A percentile compares a stretch with the other conserved stretches of the same genome.
phyloP scores from a whole-genome alignment of 2,113 vertebrate species.

The Colius striatus region DNA sequence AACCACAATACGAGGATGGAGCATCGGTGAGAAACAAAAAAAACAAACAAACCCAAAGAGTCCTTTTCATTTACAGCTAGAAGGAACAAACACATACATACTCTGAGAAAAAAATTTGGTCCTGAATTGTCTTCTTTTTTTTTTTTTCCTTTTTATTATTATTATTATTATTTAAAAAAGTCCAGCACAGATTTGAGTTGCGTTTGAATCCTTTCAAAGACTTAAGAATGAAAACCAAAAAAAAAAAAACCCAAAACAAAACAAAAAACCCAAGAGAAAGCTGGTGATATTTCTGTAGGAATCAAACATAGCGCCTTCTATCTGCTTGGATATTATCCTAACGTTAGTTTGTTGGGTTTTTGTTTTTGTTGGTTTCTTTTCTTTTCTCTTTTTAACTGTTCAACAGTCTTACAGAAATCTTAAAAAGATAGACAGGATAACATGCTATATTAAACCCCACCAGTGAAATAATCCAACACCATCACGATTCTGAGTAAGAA shows the following conservation, averaged over 20 bases:
- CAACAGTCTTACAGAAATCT: constrained; percentile 96
- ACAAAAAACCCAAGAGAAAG: constrained; percentile 74
- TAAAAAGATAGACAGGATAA: constrained; percentile 94
- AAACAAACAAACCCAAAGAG: too few species aligned
- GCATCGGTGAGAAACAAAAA: constrained; percentile 85
- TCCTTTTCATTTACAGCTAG: constrained; percentile 87
- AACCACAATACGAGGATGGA: constrained; percentile 83
- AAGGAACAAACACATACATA: constrained; percentile 86
- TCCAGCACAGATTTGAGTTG: constrained; percentile 99
- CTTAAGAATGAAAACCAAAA: constrained; percentile 95
- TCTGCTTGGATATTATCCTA: constrained; percentile 93
- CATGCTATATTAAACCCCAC: constrained; percentile 95
- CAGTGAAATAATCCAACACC: constrained; percentile 89
- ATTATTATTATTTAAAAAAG: too few species aligned
- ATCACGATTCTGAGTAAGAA: constrained; percentile 91
- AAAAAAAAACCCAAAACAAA: too few species aligned
- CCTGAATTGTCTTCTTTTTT: constrained; percentile 85
- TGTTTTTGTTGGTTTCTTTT: too few species aligned
- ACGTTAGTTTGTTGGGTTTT: constrained; percentile 77
- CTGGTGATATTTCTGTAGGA: constrained; percentile 96
- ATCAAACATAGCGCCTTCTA: constrained; percentile 98
- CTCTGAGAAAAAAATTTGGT: constrained; percentile 95
- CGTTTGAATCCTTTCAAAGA: constrained; percentile 97
- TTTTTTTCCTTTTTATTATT: constrained; percentile 70
- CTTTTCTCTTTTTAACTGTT: constrained; percentile 79